Base-by-base conservation (phyloP, 2,888 invertebrate species). In the Netelia virgata region DNA sequence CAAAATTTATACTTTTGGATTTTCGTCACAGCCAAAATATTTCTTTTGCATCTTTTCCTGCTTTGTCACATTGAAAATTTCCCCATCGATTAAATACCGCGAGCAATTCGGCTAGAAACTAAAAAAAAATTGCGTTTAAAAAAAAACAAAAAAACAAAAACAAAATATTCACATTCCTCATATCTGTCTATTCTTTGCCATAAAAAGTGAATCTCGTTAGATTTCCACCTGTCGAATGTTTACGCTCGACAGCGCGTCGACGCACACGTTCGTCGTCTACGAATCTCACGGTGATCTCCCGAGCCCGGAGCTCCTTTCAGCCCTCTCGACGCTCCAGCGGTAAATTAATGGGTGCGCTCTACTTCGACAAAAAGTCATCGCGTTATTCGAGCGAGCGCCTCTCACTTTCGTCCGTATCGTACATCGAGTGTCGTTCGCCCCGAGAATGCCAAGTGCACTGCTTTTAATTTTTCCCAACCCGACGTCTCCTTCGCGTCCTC, bases 311-410 rank as follows among this genome's bases (percentile, higher is more conserved):
- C 69, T 18, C 16, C 23, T 28, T 64, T 63, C 57, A 47, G 16
- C 50, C 53, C 70, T 72, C 61, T 61, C 66, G 66, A 57, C 9
- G 53, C 20, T 70, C 66, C 41, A 23, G 63, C 55, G 16, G 43
- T 64, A 55, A 70, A 70, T 75, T 64, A 82, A 82, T 76, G 69
- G 64, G 75, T 36, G 68, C 47, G 75, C 50, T 74, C 47, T 14
- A 47, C 16, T 16, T 41, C 61, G 61, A 23, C 64, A 28, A 47
- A 78, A 78, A 78, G 36, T 36, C 69, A 61, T 53, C 36, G 53
- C 16, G 20, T 14, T 64, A 47, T 66, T 75, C 55, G 55, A 43
- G 28, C 50, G 55, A 43, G 28, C 47, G 9, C 28, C 59, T 47
- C 47, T 69, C 18, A 77, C 59, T 47, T 77, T 61, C 36, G 18